A percentile compares a stretch with the other conserved stretches of the same genome.
These are phyloP conservation scores for Hyperoplus immaculatus DNA, from an alignment of 2,797 vertebrate species.

Conservation along the genomic window DNA sequence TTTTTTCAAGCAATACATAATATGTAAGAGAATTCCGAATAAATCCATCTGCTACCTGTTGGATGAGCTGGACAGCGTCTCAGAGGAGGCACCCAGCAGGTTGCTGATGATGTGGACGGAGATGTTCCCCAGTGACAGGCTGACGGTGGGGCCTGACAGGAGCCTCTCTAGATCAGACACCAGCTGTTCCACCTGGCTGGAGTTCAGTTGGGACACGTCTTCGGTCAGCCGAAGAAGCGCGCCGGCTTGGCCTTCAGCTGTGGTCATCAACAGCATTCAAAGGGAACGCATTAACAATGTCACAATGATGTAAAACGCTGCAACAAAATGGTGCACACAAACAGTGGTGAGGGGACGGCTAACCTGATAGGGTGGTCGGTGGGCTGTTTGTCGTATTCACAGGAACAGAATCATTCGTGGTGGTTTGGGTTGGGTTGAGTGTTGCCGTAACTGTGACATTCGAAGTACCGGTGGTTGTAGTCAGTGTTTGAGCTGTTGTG, in stretches of 20 bases:
- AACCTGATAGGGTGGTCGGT: conserved; percentile 32
- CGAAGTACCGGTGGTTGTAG: too few species aligned
- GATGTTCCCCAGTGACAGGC: conserved; percentile 78
- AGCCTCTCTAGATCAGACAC: conserved; percentile 78
- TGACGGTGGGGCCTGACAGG: conserved; percentile 79
- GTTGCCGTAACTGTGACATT: not conserved
- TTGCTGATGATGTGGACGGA: conserved; percentile 88
- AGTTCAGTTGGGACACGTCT: conserved; percentile 75
- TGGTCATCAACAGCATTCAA: conserved; percentile 3
- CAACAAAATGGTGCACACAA: not conserved
- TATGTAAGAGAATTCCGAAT: not conserved
- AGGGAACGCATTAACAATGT: not conserved
- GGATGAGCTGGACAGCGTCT: conserved; percentile 81
- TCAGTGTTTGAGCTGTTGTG: too few species aligned
- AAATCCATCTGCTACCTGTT: conserved; percentile 80
- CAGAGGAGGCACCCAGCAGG: conserved; percentile 84
- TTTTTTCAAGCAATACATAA: not conserved
- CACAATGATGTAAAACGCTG: not conserved
- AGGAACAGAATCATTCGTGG: not conserved
- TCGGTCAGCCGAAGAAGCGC: conserved; percentile 69
- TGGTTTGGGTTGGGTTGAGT: not conserved
- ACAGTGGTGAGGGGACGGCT: not conserved
- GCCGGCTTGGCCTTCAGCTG: conserved; percentile 42
- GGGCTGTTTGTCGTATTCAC: too few species aligned
- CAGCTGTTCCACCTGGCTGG: conserved; percentile 75